A percentile compares a stretch with the other conserved stretches of the same genome.
Conservation (phyloP, 2,113 vertebrate species). For the Equus przewalskii region DNA sequence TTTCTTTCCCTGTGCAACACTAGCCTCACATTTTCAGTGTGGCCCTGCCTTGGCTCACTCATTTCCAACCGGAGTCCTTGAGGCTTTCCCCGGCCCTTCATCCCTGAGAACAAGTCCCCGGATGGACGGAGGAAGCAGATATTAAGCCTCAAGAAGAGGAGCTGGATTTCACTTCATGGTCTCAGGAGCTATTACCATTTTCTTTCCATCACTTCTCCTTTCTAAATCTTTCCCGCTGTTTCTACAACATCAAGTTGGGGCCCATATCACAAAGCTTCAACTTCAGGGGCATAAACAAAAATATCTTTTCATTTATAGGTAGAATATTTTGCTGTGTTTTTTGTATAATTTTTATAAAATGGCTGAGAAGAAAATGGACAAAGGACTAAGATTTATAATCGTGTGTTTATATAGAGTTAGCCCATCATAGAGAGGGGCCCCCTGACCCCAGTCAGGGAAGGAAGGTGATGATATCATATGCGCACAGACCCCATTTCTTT, state of each 20-base stretch:
- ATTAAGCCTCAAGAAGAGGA: neutral
- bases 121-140: neutral
- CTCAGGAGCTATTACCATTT: neutral
- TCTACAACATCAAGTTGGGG: neutral
- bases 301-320: neutral
- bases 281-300: neutral
- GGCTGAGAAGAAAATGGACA: neutral
- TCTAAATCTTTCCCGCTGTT: neutral
- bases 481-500: neutral
- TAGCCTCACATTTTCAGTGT: neutral
- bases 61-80: neutral
- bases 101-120: neutral
- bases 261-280: neutral
- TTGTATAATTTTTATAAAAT: neutral
- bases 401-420: neutral
- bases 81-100: neutral
- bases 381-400: neutral
- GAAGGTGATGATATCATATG: neutral
- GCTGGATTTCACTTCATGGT: neutral
- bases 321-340: neutral
- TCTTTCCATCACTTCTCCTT: neutral
- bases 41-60: neutral
- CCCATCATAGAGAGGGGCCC: neutral
- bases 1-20: neutral
- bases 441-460: neutral